A percentile compares a stretch with the other conserved stretches of the same genome.
phyloP scores from a whole-genome alignment of 2,113 vertebrate species.

The Phyllostomus discolor region DNA sequence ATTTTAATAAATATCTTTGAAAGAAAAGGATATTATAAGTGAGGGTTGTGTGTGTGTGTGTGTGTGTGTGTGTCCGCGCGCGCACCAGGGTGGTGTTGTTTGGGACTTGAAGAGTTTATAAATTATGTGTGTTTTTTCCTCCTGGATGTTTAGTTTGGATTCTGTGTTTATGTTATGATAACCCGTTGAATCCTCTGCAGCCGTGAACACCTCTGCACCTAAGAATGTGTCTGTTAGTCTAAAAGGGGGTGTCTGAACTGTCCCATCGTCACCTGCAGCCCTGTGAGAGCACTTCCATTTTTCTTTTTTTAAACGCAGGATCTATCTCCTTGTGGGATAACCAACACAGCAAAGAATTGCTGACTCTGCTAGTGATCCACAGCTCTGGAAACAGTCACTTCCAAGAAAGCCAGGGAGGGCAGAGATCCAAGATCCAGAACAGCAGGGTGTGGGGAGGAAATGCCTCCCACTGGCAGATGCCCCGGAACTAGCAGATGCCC shows the following conservation, averaged over 20 bases:
- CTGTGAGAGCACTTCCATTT: background rate
- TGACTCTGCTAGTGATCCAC: background rate
- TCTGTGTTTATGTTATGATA: background rate
- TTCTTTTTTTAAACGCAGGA: background rate
- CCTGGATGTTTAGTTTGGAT: background rate
- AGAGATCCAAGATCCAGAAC: background rate
- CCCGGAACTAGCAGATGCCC: background rate
- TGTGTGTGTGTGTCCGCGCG: too few relatives aligned
- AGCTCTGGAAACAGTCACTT: background rate
- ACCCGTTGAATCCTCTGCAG: background rate
- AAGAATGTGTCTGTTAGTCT: background rate
- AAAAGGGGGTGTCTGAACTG: background rate
- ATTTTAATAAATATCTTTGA: background rate
- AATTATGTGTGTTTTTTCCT: background rate
- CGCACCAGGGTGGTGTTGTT: background rate
- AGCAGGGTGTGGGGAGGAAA: background rate
- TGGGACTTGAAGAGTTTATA: background rate
- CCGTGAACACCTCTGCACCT: background rate
- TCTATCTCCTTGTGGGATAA: background rate
- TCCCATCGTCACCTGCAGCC: accelerated
- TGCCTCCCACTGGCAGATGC: background rate
- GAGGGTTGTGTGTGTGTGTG: too few relatives aligned
- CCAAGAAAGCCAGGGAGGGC: background rate
- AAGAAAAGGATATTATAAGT: background rate
- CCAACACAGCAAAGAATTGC: accelerated